Evolutionary conservation across 2,888 invertebrate genomes (phyloP).

Genomic region (Epinotia nisella): DNA sequence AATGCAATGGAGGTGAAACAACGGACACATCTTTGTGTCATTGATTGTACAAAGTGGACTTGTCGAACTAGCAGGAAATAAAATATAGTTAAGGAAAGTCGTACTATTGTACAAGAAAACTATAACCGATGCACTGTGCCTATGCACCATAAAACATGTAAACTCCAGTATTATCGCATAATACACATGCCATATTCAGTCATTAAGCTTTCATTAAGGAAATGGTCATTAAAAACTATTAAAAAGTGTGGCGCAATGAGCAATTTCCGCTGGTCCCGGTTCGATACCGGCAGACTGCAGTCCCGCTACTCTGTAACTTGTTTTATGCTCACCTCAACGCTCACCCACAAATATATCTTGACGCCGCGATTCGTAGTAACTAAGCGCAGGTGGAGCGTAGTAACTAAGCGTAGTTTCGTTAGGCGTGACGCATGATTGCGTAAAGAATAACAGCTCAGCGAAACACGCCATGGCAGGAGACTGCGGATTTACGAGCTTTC

Average conservation of each 20-base stretch:
- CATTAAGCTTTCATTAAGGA: slow-evolving; percentile 79
- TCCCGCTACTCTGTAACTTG: too few relatives aligned
- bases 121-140: slow-evolving; percentile 1
- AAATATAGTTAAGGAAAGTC: background rate
- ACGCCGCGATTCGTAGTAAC: too few relatives aligned
- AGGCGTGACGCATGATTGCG: too few relatives aligned
- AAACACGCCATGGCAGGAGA: slow-evolving; percentile 8
- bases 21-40: background rate
- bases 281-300: slow-evolving; percentile 28
- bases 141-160: slow-evolving; percentile 6
- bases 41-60: background rate
- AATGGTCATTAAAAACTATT: slow-evolving; percentile 77
- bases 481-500: slow-evolving; percentile 22
- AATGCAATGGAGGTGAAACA: background rate
- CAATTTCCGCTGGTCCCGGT: slow-evolving; percentile 67
- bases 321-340: too few relatives aligned
- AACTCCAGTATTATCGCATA: slow-evolving; percentile 26
- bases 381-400: too few relatives aligned
- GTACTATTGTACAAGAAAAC: background rate
- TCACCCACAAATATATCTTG: too few relatives aligned
- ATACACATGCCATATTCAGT: slow-evolving; percentile 55
- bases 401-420: too few relatives aligned
- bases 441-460: background rate
- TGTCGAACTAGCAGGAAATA: slow-evolving; percentile 15
- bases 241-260: slow-evolving; percentile 76